Conservation (phyloP, 2,888 invertebrate species). For the Cerceris ruficornis region DNA sequence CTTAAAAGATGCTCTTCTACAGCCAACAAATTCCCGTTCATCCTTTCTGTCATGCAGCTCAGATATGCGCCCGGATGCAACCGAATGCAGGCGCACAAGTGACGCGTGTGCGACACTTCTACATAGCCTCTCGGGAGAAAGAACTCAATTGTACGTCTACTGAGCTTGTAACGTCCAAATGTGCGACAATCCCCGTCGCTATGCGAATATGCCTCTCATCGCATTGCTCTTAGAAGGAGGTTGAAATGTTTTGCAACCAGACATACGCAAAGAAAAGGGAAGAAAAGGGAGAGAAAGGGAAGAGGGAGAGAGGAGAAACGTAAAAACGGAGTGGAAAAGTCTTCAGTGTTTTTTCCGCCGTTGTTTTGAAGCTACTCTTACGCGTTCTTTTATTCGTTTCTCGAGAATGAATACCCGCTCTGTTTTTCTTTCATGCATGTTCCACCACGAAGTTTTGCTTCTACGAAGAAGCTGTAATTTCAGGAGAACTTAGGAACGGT, state of each 20-base stretch:
- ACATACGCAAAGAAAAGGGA: neutral
- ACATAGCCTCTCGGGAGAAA: neutral
- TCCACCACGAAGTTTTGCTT: too few relatives aligned
- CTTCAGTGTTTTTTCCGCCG: constrained; percentile 13
- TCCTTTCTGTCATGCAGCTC: neutral
- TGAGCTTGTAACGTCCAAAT: neutral
- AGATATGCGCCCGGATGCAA: neutral
- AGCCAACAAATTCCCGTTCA: neutral
- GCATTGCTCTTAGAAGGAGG: neutral
- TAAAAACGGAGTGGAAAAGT: constrained; percentile 14
- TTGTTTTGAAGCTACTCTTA: constrained; percentile 15
- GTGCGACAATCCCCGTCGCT: neutral
- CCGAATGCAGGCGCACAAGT: constrained; percentile 3
- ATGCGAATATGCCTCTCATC: constrained; percentile 1
- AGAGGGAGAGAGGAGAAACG: neutral
- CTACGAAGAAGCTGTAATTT: too few relatives aligned
- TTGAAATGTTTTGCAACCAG: neutral
- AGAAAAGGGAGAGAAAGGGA: neutral
- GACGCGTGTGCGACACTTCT: constrained; percentile 1
- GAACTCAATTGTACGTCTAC: constrained; percentile 19
- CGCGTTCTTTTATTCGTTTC: constrained; percentile 22
- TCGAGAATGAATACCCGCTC: constrained; percentile 14
- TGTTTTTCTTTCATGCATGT: constrained; percentile 9
- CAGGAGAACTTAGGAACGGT: neutral
- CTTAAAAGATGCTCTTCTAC: neutral